These are phyloP conservation scores for Tiphia femorata DNA, from an alignment of 2,888 invertebrate genomes.

Conservation along the genomic window DNA sequence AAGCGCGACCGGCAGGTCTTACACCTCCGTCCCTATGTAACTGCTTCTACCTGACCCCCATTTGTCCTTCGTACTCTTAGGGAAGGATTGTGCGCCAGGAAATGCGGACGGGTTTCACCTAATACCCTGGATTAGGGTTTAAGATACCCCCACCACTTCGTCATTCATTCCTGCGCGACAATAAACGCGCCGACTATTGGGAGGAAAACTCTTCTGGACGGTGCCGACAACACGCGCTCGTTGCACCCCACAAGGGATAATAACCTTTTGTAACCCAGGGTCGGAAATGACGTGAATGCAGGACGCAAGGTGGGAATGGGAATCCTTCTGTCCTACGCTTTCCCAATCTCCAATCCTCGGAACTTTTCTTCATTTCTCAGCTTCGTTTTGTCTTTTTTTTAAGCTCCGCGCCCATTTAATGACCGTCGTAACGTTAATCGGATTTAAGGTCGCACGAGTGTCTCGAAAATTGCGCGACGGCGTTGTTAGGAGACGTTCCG, in stretches of 20 bases:
- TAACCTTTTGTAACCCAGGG: slow-evolving; percentile 41
- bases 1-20: too few relatives aligned
- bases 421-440: too few relatives aligned
- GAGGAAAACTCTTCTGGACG: slow-evolving; percentile 23
- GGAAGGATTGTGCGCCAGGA: slow-evolving; percentile 46
- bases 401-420: too few relatives aligned
- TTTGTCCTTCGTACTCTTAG: neutral
- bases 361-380: too few relatives aligned
- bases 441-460: too few relatives aligned
- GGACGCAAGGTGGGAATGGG: slow-evolving; percentile 20
- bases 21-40: slow-evolving; percentile 19
- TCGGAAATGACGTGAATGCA: slow-evolving; percentile 38
- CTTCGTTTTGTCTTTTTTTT: too few relatives aligned
- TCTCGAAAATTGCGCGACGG: too few relatives aligned
- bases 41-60: slow-evolving; percentile 11
- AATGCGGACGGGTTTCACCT: slow-evolving; percentile 61
- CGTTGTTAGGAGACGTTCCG: too few relatives aligned
- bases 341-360: neutral
- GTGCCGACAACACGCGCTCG: slow-evolving; percentile 11
- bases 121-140: slow-evolving; percentile 61
- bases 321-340: slow-evolving; percentile 9
- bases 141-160: slow-evolving; percentile 44
- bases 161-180: slow-evolving; percentile 44
- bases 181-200: slow-evolving; percentile 43
- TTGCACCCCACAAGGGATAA: slow-evolving; percentile 35